These are phyloP conservation scores for Glyphotaelius pellucidus DNA, from an alignment of 2,888 invertebrate species.

Conservation along the genomic window DNA sequence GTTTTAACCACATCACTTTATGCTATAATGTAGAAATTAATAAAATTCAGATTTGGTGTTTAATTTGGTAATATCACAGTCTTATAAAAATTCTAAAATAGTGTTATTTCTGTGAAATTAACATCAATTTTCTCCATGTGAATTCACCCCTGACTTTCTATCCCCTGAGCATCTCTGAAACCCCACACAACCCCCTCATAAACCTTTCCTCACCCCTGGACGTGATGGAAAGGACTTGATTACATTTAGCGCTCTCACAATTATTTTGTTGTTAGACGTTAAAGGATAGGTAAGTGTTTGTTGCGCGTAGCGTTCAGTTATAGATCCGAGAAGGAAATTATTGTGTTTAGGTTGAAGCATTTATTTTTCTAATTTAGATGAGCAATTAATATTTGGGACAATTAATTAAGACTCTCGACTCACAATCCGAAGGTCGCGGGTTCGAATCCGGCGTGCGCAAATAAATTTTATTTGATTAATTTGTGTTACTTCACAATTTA, in stretches of 20 bases:
- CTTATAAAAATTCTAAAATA: not conserved
- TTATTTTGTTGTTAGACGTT: not conserved
- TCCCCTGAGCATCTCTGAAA: not conserved
- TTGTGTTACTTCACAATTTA: too few relatives aligned
- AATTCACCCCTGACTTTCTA: not conserved
- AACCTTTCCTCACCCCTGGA: not conserved
- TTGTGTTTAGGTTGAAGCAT: not conserved
- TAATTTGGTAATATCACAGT: too few relatives aligned
- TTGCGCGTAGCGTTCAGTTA: not conserved
- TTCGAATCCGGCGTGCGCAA: too few relatives aligned
- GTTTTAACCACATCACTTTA: too few relatives aligned
- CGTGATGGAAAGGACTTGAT: not conserved
- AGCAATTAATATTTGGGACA: too few relatives aligned
- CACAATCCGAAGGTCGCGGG: too few relatives aligned
- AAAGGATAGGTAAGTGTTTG: not conserved
- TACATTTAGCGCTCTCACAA: slow-evolving; percentile 2
- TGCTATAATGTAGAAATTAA: not conserved
- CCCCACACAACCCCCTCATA: not conserved
- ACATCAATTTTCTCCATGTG: not conserved
- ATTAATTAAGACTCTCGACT: too few relatives aligned
- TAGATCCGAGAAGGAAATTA: not conserved
- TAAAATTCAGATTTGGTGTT: too few relatives aligned
- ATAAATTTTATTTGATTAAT: too few relatives aligned
- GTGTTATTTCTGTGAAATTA: not conserved
- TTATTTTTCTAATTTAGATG: not conserved